Evolutionary conservation across 2,797 vertebrate genomes (phyloP).

Genomic region (Hoplostethus atlanticus): DNA sequence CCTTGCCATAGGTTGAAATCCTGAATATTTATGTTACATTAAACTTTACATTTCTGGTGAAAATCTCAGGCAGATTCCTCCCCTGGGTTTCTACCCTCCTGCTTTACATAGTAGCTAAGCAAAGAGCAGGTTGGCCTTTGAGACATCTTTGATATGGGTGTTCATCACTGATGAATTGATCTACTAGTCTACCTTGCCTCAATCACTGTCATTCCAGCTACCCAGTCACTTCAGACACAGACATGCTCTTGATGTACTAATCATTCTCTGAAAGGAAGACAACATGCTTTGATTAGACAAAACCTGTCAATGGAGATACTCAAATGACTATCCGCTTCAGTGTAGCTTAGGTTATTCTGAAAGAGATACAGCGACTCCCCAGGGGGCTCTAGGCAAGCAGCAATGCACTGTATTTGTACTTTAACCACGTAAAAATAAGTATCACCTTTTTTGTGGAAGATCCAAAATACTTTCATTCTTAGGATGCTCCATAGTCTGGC

Average conservation of each 20-base stretch:
- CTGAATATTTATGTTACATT: not conserved
- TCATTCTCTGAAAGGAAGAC: not conserved
- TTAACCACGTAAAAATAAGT: too few species aligned
- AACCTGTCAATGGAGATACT: not conserved
- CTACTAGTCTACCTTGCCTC: not conserved
- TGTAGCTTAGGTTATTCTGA: not conserved
- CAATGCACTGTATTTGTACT: too few species aligned
- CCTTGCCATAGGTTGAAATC: not conserved
- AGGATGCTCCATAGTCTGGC: not conserved
- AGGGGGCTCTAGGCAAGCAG: not conserved
- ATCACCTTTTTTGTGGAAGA: not conserved
- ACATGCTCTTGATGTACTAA: conserved; percentile 1
- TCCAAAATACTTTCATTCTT: not conserved
- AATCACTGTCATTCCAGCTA: conserved; percentile 3
- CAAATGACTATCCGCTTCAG: not conserved
- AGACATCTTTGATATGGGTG: not conserved
- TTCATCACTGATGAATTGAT: not conserved
- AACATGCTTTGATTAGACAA: not conserved
- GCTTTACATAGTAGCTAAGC: too few species aligned
- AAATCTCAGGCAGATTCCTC: too few species aligned
- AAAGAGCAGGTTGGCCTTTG: too few species aligned
- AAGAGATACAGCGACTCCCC: not conserved
- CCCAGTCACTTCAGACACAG: not conserved
- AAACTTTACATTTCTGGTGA: too few species aligned
- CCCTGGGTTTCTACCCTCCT: too few species aligned